These are phyloP conservation scores for Glaucomys volans DNA, from an alignment of 2,113 vertebrate species.

Conservation along the genomic window DNA sequence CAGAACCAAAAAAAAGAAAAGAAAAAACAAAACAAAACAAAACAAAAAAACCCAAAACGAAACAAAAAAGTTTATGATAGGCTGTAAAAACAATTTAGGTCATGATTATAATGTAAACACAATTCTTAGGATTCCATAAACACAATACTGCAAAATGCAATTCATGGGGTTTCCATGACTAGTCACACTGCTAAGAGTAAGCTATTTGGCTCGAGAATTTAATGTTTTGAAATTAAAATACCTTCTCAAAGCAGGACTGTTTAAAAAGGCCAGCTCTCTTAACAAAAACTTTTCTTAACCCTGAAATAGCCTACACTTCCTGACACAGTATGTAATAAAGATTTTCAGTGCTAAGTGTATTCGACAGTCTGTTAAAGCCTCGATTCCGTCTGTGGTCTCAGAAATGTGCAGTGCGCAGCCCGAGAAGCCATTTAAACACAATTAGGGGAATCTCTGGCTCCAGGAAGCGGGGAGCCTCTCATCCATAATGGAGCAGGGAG, in stretches of 20 bases:
- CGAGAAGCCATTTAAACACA: not conserved
- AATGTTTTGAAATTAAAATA: not conserved
- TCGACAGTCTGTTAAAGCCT: not conserved
- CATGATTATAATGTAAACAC: not conserved
- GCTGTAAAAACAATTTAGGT: not conserved
- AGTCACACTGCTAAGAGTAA: not conserved
- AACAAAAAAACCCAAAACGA: too few relatives aligned
- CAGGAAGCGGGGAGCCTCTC: constrained; percentile 58
- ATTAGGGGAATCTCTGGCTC: constrained; percentile 35
- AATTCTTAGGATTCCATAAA: not conserved
- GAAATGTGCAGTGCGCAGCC: not conserved
- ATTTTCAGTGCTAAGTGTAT: not conserved
- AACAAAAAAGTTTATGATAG: not conserved
- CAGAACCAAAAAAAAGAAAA: too few relatives aligned
- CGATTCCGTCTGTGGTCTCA: not conserved
- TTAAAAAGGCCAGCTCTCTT: not conserved
- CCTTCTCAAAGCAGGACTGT: not conserved
- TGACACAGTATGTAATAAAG: not conserved
- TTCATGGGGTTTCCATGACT: not conserved
- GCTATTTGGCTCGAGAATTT: not conserved
- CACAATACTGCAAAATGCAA: not conserved
- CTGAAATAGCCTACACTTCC: not conserved
- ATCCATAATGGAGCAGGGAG: constrained; percentile 75
- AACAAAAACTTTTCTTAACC: not conserved
- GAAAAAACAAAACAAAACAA: too few relatives aligned